phyloP scores from a whole-genome alignment of 2,888 invertebrate genomes.

The Lamproptera curius region DNA sequence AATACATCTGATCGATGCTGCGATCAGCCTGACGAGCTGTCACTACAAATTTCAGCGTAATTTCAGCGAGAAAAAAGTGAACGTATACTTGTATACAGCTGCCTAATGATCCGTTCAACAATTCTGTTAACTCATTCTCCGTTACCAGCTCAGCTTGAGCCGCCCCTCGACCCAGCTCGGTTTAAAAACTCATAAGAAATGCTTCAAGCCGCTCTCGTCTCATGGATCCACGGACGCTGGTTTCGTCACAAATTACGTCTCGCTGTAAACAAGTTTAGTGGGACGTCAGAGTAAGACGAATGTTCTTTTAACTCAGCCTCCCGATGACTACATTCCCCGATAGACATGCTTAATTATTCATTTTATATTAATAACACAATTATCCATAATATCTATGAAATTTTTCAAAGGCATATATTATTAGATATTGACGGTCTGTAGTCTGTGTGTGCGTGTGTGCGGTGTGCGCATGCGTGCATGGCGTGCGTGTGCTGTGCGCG shows the following conservation, averaged over 20 bases:
- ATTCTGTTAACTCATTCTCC: conserved; percentile 55
- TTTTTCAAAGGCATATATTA: no score
- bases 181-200: conserved; percentile 1
- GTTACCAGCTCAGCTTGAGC: conserved; percentile 32
- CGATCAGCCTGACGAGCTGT: conserved; percentile 1
- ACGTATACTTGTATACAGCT: conserved; percentile 13
- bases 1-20: not conserved
- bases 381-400: no score
- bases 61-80: conserved; percentile 15
- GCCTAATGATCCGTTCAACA: conserved; percentile 57
- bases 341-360: no score
- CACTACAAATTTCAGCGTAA: conserved; percentile 13
- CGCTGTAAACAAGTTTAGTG: conserved; percentile 50
- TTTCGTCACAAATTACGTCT: conserved; percentile 43
- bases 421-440: no score
- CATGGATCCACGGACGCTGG: conserved; percentile 29
- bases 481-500: no score
- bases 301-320: conserved; percentile 45
- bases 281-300: conserved; percentile 50
- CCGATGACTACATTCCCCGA: conserved; percentile 24
- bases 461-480: no score
- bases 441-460: no score
- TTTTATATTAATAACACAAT: no score
- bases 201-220: conserved; percentile 5
- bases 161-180: conserved; percentile 12